These are phyloP conservation scores for Pyralis farinalis DNA, from an alignment of 2,888 invertebrate species.

Conservation along the genomic window DNA sequence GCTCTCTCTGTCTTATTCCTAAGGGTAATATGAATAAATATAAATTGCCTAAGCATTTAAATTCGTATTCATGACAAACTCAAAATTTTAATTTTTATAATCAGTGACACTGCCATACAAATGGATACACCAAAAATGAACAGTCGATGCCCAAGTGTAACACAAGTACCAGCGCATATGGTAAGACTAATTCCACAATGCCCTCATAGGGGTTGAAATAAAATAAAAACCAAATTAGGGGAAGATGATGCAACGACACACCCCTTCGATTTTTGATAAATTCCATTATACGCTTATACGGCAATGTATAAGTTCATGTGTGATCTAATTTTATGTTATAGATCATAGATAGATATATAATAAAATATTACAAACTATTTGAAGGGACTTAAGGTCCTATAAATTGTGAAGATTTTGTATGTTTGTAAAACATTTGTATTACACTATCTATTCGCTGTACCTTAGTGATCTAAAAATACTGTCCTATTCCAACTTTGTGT, in stretches of 20 bases:
- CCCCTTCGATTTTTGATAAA: conserved; percentile 79
- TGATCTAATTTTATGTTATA: conserved; percentile 31
- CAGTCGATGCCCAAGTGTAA: conserved; percentile 49
- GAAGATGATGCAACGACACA: conserved; percentile 73
- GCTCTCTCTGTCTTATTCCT: too few relatives aligned
- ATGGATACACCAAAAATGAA: conserved; percentile 41
- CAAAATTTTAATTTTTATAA: too few relatives aligned
- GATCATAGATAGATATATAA: conserved; percentile 11
- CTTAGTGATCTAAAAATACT: too few relatives aligned
- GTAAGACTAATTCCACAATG: conserved; percentile 76
- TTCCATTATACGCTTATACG: conserved; percentile 71
- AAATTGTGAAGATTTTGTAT: too few relatives aligned
- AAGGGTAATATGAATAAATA: too few relatives aligned
- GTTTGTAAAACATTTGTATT: too few relatives aligned
- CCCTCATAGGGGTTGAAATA: conserved; percentile 64
- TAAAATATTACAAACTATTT: too few relatives aligned
- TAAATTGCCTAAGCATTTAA: too few relatives aligned
- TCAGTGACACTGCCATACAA: conserved; percentile 16
- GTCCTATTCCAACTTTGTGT: too few relatives aligned
- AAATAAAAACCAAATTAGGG: conserved; percentile 78
- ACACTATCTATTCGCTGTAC: too few relatives aligned
- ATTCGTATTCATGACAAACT: too few relatives aligned
- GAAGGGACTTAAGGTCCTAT: too few relatives aligned
- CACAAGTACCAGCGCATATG: conserved; percentile 66
- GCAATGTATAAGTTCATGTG: conserved; percentile 58